Percentiles rank a stretch among this genome's conserved stretches.
These are phyloP conservation scores for Ceratitis capitata DNA, from an alignment of 1,140 invertebrate genomes.

Conservation along the genomic window DNA sequence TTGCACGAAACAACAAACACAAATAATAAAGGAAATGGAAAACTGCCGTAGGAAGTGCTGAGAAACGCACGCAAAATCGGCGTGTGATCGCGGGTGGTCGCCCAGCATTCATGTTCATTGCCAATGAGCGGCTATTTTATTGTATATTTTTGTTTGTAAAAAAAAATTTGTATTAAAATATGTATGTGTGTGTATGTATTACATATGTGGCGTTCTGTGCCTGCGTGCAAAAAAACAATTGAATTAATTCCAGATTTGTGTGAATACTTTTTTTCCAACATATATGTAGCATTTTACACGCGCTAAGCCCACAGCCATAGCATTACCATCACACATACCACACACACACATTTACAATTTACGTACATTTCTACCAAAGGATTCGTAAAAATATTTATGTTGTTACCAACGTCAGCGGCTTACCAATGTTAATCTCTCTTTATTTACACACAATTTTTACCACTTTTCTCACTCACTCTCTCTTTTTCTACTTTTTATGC, in stretches of 20 bases:
- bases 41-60: background rate
- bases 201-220: constrained; percentile 30
- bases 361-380: background rate
- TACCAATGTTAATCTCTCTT: background rate
- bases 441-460: background rate
- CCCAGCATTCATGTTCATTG: background rate
- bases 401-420: background rate
- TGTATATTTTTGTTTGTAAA: background rate
- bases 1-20: background rate
- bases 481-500: background rate
- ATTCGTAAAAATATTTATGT: background rate
- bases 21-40: background rate
- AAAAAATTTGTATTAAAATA: background rate
- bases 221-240: constrained; percentile 60
- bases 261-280: constrained; percentile 50
- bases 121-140: background rate
- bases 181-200: background rate
- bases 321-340: background rate
- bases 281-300: constrained; percentile 40
- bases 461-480: background rate
- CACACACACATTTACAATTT: background rate
- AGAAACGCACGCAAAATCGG: background rate
- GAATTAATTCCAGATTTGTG: constrained; percentile 63
- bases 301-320: constrained; percentile 47
- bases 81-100: background rate